These are phyloP conservation scores for Acronicta alni DNA, from an alignment of 2,888 invertebrate genomes.

Conservation along the genomic window DNA sequence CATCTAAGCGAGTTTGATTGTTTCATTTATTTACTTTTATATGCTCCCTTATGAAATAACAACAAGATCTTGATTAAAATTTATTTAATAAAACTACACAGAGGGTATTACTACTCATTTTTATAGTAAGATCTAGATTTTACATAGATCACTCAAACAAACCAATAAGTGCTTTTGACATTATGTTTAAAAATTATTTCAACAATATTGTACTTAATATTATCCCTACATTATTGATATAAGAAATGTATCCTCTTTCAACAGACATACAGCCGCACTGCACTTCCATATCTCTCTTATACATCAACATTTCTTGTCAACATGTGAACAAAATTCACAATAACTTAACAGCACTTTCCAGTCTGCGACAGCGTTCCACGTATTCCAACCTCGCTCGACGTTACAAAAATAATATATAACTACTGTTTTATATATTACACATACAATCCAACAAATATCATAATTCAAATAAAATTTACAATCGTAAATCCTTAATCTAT, in stretches of 20 bases:
- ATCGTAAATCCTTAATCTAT: slow-evolving; percentile 79
- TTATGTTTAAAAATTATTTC: slow-evolving; percentile 76
- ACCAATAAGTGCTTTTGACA: slow-evolving; percentile 80
- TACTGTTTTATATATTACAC: slow-evolving; percentile 84
- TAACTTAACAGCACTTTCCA: slow-evolving; percentile 68
- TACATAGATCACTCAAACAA: slow-evolving; percentile 82
- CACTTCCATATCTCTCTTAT: slow-evolving; percentile 54
- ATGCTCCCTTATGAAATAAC: slow-evolving; percentile 44
- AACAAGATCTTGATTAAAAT: slow-evolving; percentile 74
- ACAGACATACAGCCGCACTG: slow-evolving; percentile 46
- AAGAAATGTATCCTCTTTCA: slow-evolving; percentile 59
- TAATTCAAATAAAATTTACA: slow-evolving; percentile 85
- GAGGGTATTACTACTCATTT: slow-evolving; percentile 80
- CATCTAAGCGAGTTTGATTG: slow-evolving; percentile 54
- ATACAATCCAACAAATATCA: slow-evolving; percentile 84
- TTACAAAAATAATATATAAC: slow-evolving; percentile 82
- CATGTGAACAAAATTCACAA: slow-evolving; percentile 45
- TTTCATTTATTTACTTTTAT: slow-evolving; percentile 54
- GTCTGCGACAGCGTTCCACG: slow-evolving; percentile 62
- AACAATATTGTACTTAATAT: slow-evolving; percentile 88
- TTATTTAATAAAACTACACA: slow-evolving; percentile 87
- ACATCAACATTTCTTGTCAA: slow-evolving; percentile 44
- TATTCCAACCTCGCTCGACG: slow-evolving; percentile 70
- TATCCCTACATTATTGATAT: slow-evolving; percentile 80
- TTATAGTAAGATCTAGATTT: slow-evolving; percentile 78